These are phyloP conservation scores for Hippocampus abdominalis DNA, from an alignment of 2,113 vertebrate genomes.

Conservation along the genomic window DNA sequence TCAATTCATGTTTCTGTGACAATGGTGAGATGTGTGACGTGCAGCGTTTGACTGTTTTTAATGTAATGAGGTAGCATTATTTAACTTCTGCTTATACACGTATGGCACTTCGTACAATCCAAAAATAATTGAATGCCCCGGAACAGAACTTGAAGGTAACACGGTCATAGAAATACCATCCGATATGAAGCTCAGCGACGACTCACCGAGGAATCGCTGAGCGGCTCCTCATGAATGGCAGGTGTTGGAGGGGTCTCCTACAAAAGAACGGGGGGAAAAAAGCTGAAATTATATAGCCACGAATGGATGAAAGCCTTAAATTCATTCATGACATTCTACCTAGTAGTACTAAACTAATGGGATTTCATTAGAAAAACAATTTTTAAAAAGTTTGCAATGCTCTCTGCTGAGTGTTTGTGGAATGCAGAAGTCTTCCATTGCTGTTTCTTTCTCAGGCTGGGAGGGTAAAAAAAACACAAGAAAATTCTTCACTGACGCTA, in stretches of 20 bases:
- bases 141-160: too few relatives aligned
- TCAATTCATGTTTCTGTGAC: not conserved
- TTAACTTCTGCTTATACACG: too few relatives aligned
- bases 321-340: not conserved
- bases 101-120: too few relatives aligned
- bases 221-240: constrained; percentile 72
- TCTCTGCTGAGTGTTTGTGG: not conserved
- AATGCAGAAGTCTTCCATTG: constrained; percentile 8
- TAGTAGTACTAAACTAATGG: not conserved
- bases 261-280: constrained; percentile 27
- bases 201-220: constrained; percentile 73
- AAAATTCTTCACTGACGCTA: constrained; percentile 14
- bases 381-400: not conserved
- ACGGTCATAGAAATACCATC: not conserved
- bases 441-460: constrained; percentile 11
- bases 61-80: too few relatives aligned
- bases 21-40: not conserved
- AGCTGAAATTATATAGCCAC: constrained; percentile 25
- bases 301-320: not conserved
- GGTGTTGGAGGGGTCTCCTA: constrained; percentile 75
- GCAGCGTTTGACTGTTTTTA: not conserved
- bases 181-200: constrained; percentile 10
- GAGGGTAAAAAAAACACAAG: not conserved
- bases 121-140: too few relatives aligned
- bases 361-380: constrained; percentile 5